Base-by-base conservation (phyloP, 2,888 invertebrate genomes). In the Neoaliturus tenellus region DNA sequence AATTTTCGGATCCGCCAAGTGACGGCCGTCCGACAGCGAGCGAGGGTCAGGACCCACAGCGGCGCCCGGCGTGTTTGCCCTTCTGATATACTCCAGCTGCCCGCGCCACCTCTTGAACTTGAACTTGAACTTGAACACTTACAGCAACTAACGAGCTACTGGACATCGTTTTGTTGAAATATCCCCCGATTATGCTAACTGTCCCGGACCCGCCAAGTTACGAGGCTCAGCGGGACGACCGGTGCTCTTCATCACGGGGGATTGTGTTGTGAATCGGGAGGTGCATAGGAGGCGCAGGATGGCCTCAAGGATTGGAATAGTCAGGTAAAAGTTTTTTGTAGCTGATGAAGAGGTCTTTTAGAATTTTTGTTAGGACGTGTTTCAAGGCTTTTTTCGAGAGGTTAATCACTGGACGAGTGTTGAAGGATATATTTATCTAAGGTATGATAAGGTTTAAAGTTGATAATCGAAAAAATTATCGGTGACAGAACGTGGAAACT, bases 131-230 rank as follows among this genome's bases (percentile, higher is more conserved):
- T 69, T 20, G 39, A 35, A 69, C 69, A 69, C 69, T 69, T 62
- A 62, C 1, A 17, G 39, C 39, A 25, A 69, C 75, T 75, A 75
- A 75, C 75, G 44, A 75, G 75, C 75, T 75, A 75, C 75, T 44
- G 44, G 48, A 28, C 28, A 44, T 44, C 75, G 75, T 75, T 75
- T 28, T 44, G 75, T 75, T 41, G 48, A 75, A 48, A 75, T 75
- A 75, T 75, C 75, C 35, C 17, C 48, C 28, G 44, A 28, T 75
- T 75, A 75, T 75, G 75, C 41, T 44, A 44, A 71, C 41, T 71
- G 33, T 71, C 35, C 23, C 41, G 31, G 44, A 35, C 35, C 44
- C 44, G 44, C 12, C n/a, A n/a, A 6, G 6, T 39, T 39, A 51
- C 51, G 51, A 17, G 23, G 12, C 48, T 10, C 20, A 31, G 17